Evolutionary conservation across 2,113 vertebrate genomes (phyloP).

Genomic region (Archilochus colubris): DNA sequence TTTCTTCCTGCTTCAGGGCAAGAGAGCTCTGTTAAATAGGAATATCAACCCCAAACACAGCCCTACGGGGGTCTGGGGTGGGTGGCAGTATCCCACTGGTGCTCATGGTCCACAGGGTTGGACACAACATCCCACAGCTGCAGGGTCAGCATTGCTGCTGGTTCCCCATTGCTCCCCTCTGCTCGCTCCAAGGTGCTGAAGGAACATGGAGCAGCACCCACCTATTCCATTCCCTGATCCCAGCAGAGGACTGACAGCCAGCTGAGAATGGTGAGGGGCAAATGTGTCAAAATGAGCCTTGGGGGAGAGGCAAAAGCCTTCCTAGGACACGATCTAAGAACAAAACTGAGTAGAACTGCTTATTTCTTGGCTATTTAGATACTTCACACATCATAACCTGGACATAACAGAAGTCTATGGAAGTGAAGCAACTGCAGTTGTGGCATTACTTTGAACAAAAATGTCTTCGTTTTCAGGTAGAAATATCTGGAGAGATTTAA

Average conservation of each 20-base stretch:
- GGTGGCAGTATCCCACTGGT: neutral
- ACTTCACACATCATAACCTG: neutral
- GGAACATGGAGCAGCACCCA: neutral
- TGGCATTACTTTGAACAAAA: neutral
- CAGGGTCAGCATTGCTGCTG: fast-evolving
- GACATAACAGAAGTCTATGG: neutral
- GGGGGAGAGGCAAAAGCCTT: neutral
- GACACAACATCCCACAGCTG: neutral
- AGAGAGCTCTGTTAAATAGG: neutral
- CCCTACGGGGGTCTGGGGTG: fast-evolving
- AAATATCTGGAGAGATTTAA: neutral
- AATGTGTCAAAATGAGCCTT: neutral
- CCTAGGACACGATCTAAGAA: neutral
- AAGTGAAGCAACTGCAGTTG: neutral
- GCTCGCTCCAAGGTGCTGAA: fast-evolving
- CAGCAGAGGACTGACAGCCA: neutral
- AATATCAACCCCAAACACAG: neutral
- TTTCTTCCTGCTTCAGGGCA: neutral
- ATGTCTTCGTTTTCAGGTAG: neutral
- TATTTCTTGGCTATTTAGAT: neutral
- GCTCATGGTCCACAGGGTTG: fast-evolving
- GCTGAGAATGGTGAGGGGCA: neutral
- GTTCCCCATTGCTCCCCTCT: neutral
- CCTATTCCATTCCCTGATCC: neutral
- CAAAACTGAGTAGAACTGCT: neutral